A percentile compares a stretch with the other conserved stretches of the same genome.
Conservation (phyloP, 1,140 invertebrate species). For the Platyura marginata region DNA sequence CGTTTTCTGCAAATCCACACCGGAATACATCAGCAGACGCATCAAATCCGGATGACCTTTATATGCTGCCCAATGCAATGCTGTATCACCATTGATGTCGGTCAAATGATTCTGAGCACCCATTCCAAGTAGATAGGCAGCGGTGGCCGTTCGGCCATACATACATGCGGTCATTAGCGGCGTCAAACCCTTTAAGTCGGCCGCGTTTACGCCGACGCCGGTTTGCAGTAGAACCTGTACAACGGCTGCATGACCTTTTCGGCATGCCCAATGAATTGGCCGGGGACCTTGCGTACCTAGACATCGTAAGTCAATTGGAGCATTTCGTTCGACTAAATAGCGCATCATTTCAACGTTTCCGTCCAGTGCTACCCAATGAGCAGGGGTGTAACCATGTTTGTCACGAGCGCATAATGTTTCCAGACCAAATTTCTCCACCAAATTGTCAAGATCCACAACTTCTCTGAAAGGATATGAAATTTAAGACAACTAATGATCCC, state of each 20-base stretch:
- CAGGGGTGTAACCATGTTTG: slow-evolving; percentile 80
- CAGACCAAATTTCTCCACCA: slow-evolving; percentile 55
- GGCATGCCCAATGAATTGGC: slow-evolving; percentile 84
- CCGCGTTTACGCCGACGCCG: slow-evolving; percentile 75
- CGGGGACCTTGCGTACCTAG: slow-evolving; percentile 71
- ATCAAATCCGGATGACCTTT: slow-evolving; percentile 81
- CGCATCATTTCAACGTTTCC: slow-evolving; percentile 69
- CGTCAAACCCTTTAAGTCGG: slow-evolving; percentile 78
- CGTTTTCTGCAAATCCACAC: slow-evolving; percentile 68
- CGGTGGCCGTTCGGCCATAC: slow-evolving; percentile 77
- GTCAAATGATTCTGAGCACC: slow-evolving; percentile 65
- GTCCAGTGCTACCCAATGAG: slow-evolving; percentile 79
- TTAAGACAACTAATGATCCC: not conserved
- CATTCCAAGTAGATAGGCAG: slow-evolving; percentile 74
- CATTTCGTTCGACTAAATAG: slow-evolving; percentile 62
- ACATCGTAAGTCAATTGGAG: slow-evolving; percentile 68
- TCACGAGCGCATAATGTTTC: slow-evolving; percentile 54
- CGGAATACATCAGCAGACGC: slow-evolving; percentile 74
- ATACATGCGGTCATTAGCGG: slow-evolving; percentile 83
- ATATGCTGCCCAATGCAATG: slow-evolving; percentile 83
- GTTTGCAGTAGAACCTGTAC: slow-evolving; percentile 39
- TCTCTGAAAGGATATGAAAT: slow-evolving; percentile 27
- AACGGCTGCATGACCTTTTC: slow-evolving; percentile 65
- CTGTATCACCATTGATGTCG: slow-evolving; percentile 83
- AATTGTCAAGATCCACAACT: slow-evolving; percentile 50